phyloP scores from a whole-genome alignment of 2,888 invertebrate species.

The Hedychridium roseum region DNA sequence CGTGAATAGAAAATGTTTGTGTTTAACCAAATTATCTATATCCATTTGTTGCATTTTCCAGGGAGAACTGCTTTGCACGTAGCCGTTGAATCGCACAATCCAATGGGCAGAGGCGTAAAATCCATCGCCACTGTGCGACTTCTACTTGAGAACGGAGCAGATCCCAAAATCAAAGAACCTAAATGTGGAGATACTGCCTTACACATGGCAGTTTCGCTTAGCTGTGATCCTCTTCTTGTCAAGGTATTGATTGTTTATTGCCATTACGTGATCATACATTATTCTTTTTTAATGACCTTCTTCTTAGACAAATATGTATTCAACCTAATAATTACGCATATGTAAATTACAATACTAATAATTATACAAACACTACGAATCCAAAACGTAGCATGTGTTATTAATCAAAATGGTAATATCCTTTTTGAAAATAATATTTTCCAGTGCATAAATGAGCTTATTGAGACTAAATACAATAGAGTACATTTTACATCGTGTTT shows the following conservation, averaged over 20 bases:
- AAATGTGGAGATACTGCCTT: conserved; percentile 48
- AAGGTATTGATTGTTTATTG: conserved; percentile 44
- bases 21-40: background rate
- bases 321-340: no score
- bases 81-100: conserved; percentile 49
- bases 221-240: conserved; percentile 46
- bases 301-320: no score
- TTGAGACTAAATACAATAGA: no score
- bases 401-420: no score
- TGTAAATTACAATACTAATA: no score
- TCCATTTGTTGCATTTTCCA: conserved; percentile 21
- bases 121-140: conserved; percentile 35
- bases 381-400: no score
- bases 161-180: conserved; percentile 38
- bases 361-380: no score
- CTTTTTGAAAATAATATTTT: no score
- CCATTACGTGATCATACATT: background rate
- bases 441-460: no score
- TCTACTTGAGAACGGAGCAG: conserved; percentile 48
- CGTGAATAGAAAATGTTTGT: background rate
- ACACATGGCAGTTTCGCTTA: conserved; percentile 45
- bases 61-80: conserved; percentile 54
- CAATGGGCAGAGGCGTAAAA: conserved; percentile 16
- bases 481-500: no score
- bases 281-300: no score